Base-by-base conservation (phyloP, 2,113 vertebrate genomes). In the Lepisosteus oculatus region DNA sequence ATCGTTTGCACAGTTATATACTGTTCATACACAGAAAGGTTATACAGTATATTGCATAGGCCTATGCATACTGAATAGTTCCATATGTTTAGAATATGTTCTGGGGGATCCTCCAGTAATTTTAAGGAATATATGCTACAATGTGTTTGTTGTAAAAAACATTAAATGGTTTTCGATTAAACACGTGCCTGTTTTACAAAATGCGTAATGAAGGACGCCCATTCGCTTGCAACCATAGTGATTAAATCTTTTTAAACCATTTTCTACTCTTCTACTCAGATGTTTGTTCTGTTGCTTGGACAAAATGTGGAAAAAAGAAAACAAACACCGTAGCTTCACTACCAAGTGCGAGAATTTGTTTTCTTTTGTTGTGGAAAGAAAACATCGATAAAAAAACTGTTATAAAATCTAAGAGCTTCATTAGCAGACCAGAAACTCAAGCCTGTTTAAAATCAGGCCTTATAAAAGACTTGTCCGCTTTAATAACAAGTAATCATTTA, bases 361-460 rank as follows among this genome's bases (percentile, higher is more conserved):
- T 61, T 43, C 41, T 73, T 74, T 78, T 82, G 72, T 79, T 79
- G 83, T 80, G 79, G 71, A 84, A 83, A 80, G 73, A 80, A 80
- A 80, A 73, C 11, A 15, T 12, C 42, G 62, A 62, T 63, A 74
- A 29, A 29, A 42, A 73, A 72, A 12, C 15, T 3, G 61, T 71
- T 76, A 82, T 84, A 83, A 86, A 91, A 81, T 74, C 79, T 67
- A 73, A 74, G 75, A 77, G 84, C 77, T 84, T 89, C 85, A 80
- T 90, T 88, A 90, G 79, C 77, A 79, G 76, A 55, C 74, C 29
- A 81, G 81, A 81, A 87, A 84, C 63, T 65, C 43, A 54, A 83
- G 82, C 72, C 81, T 78, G 78, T 80, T 87, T 83, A 71, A 86
- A 85, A 72, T 43, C 65, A 56, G 13, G 72, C 65, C 79, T 74